A percentile compares a stretch with the other conserved stretches of the same genome.
Conservation (phyloP, 2,888 invertebrate species). For the Himalopsyche kuldschensis region DNA sequence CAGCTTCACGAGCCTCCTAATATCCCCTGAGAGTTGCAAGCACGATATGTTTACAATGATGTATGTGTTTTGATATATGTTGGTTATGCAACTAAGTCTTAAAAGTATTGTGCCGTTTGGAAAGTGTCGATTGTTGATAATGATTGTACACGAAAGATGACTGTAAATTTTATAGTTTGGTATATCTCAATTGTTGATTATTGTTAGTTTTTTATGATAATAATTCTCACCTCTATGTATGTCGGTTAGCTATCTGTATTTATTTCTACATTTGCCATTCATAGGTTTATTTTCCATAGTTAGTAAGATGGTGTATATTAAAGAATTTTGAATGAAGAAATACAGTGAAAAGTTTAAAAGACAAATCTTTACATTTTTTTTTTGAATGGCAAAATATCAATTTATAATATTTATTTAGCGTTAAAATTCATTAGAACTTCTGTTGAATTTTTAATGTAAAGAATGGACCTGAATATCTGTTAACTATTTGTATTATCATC, state of each 20-base stretch:
- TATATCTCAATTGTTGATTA: too few relatives aligned
- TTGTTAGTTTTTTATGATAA: too few relatives aligned
- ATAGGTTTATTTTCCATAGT: too few relatives aligned
- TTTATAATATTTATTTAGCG: background rate
- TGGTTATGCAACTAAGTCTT: background rate
- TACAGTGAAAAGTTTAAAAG: background rate
- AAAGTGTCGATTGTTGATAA: too few relatives aligned
- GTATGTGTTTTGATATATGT: background rate
- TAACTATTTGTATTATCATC: background rate
- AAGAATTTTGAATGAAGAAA: too few relatives aligned
- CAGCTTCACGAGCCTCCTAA: slow-evolving; percentile 25
- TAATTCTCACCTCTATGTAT: too few relatives aligned
- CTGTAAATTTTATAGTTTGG: too few relatives aligned
- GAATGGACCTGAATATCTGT: background rate
- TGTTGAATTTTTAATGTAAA: background rate
- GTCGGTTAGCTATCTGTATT: too few relatives aligned
- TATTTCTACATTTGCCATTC: too few relatives aligned
- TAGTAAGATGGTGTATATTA: too few relatives aligned
- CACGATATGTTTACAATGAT: background rate
- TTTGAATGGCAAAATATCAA: background rate
- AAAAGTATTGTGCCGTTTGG: background rate
- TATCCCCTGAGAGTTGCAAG: slow-evolving; percentile 8
- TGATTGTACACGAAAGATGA: too few relatives aligned
- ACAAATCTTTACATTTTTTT: background rate
- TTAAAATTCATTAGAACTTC: background rate